Evolutionary conservation across 2,888 invertebrate genomes (phyloP).

Genomic region (Entomobrya proxima): DNA sequence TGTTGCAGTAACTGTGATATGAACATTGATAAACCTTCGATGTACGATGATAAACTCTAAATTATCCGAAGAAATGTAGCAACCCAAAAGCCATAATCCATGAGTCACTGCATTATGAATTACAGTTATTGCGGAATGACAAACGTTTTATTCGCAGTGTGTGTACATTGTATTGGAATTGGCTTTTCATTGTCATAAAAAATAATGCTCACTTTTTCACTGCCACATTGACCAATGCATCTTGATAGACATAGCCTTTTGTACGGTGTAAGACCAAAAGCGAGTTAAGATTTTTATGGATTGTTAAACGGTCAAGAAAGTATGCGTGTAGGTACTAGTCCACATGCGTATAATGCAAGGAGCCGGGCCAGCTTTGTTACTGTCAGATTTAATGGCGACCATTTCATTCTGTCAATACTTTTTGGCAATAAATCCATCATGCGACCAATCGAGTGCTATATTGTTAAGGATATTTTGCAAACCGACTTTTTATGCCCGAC

Average conservation of each 20-base stretch:
- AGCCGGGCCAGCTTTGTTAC: constrained; percentile 22
- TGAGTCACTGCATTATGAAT: neutral
- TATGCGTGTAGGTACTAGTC: neutral
- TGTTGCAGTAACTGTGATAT: neutral
- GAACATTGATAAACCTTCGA: neutral
- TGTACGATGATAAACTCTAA: constrained; percentile 29
- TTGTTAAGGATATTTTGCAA: neutral
- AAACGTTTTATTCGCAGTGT: too few relatives aligned
- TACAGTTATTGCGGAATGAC: neutral
- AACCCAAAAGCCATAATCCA: neutral
- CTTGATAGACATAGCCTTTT: neutral
- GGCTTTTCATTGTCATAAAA: constrained; percentile 39
- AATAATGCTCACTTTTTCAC: constrained; percentile 45
- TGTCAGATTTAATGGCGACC: constrained; percentile 59
- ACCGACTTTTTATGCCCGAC: too few relatives aligned
- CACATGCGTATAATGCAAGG: neutral
- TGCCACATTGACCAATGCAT: constrained; percentile 15
- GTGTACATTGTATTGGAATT: neutral
- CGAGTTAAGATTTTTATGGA: constrained; percentile 16
- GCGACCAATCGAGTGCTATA: constrained; percentile 11
- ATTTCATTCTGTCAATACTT: constrained; percentile 64
- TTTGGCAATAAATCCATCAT: constrained; percentile 54
- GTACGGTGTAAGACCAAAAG: neutral
- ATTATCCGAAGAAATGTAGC: neutral
- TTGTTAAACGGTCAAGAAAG: constrained; percentile 26